Evolutionary conservation across 2,113 vertebrate species (phyloP).

Genomic region (Ciconia maguari): DNA sequence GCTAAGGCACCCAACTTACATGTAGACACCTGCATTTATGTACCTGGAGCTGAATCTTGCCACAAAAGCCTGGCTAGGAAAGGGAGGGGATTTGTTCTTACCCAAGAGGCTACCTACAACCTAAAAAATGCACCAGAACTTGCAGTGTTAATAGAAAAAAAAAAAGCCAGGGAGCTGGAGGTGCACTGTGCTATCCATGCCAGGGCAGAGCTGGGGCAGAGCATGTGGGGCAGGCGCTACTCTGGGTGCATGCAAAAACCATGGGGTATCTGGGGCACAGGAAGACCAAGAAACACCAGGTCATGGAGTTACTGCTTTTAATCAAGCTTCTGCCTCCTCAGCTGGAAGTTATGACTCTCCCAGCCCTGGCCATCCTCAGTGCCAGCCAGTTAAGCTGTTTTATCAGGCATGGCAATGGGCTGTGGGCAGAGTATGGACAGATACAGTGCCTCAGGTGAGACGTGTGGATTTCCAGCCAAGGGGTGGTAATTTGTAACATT

Average conservation of each 20-base stretch:
- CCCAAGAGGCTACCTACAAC: not conserved
- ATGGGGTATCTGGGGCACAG: not conserved
- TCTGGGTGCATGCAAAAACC: not conserved
- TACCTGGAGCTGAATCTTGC: not conserved
- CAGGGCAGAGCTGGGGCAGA: not conserved
- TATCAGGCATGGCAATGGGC: not conserved
- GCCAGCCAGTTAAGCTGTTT: not conserved
- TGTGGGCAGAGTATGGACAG: not conserved
- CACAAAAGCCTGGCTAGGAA: not conserved
- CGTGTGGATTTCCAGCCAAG: not conserved
- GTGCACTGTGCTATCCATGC: not conserved
- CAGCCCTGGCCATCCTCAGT: not conserved
- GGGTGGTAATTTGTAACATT: not conserved
- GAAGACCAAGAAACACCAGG: not conserved
- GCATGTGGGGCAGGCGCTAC: fast-evolving
- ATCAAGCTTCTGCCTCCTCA: not conserved
- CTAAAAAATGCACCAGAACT: not conserved
- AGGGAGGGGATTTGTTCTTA: not conserved
- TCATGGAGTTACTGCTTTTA: not conserved
- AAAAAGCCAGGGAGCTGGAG: not conserved
- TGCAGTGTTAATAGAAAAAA: not conserved
- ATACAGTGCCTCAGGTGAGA: not conserved
- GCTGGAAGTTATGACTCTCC: not conserved
- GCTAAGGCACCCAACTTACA: not conserved
- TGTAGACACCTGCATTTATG: not conserved